These are phyloP conservation scores for Aromia moschata DNA, from an alignment of 2,888 invertebrate species.

Conservation along the genomic window DNA sequence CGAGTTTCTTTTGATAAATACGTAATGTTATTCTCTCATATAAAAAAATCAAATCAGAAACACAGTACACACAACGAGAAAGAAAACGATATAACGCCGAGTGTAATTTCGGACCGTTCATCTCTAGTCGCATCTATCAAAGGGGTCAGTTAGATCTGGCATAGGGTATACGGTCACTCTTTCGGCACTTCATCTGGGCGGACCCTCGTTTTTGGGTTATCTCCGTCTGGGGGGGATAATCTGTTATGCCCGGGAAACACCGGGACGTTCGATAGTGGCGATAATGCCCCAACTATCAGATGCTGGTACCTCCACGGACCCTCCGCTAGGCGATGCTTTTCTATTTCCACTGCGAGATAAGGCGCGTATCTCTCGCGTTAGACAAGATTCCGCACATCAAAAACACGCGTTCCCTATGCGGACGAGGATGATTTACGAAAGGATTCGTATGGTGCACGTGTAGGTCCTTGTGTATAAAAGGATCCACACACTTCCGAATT, in stretches of 20 bases:
- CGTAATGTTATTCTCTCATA: too few species aligned
- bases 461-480: too few species aligned
- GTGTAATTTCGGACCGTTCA: neutral
- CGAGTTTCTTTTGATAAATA: too few species aligned
- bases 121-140: constrained; percentile 9
- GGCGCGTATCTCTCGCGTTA: constrained; percentile 33
- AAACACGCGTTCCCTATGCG: constrained; percentile 28
- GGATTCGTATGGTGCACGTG: neutral
- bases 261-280: constrained; percentile 43
- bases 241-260: constrained; percentile 43
- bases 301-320: constrained; percentile 51
- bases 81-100: neutral
- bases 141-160: constrained; percentile 4
- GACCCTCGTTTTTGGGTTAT: constrained; percentile 25
- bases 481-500: too few species aligned
- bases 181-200: constrained; percentile 21
- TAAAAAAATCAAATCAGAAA: too few species aligned
- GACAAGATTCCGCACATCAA: constrained; percentile 37
- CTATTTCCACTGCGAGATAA: constrained; percentile 42
- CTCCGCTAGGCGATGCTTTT: constrained; percentile 40
- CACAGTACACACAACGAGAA: neutral
- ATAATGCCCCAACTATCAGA: constrained; percentile 48
- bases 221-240: constrained; percentile 37
- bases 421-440: constrained; percentile 11
- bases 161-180: constrained; percentile 10